A percentile compares a stretch with the other conserved stretches of the same genome.
These are phyloP conservation scores for Micoletzkya japonica DNA, from an alignment of 2,888 invertebrate species.

Conservation along the genomic window DNA sequence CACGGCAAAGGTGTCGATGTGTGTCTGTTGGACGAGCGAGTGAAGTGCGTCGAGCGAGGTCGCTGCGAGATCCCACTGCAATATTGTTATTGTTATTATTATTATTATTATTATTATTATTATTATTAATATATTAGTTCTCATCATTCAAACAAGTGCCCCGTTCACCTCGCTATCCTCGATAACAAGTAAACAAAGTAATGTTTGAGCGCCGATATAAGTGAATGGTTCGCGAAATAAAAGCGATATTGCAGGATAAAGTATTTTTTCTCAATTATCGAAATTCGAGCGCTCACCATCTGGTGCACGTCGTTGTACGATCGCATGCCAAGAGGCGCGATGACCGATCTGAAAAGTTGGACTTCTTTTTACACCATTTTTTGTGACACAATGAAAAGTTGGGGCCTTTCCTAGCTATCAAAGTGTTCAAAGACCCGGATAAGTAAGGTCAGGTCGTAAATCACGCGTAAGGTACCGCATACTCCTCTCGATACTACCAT, in stretches of 20 bases:
- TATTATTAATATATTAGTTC: no score
- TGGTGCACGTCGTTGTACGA: conserved; percentile 52
- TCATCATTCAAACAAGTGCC: no score
- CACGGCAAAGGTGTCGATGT: conserved; percentile 49
- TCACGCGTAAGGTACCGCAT: neutral
- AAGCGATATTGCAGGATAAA: neutral
- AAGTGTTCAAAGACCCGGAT: no score
- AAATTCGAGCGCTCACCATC: conserved; percentile 40
- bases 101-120: neutral
- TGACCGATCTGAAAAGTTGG: conserved; percentile 41
- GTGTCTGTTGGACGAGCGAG: conserved; percentile 47
- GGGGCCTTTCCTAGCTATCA: neutral
- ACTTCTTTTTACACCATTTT: neutral
- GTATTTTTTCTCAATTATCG: neutral
- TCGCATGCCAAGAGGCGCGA: conserved; percentile 47
- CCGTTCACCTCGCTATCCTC: no score
- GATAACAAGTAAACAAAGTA: no score
- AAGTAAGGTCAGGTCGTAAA: neutral
- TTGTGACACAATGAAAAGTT: neutral
- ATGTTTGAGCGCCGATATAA: no score
- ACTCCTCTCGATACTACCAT: neutral
- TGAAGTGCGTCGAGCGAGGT: conserved; percentile 45
- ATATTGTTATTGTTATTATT: neutral
- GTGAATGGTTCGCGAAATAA: neutral
- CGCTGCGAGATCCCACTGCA: conserved; percentile 55